phyloP scores from a whole-genome alignment of 2,797 vertebrate species.

The Otus scops region DNA sequence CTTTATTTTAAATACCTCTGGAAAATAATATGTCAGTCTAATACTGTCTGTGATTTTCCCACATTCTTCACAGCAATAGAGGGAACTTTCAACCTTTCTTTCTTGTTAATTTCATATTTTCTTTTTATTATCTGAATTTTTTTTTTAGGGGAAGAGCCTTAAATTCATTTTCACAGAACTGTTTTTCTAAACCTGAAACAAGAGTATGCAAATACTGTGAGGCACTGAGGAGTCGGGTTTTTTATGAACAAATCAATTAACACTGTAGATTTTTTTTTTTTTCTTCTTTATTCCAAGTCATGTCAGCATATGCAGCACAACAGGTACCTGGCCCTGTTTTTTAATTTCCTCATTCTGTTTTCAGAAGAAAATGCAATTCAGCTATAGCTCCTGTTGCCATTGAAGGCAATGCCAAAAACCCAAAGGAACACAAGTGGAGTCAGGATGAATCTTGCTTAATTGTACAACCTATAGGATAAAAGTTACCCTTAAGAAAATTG shows the following conservation, averaged over 20 bases:
- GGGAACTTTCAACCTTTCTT: background rate
- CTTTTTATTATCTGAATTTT: background rate
- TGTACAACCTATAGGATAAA: background rate
- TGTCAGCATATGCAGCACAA: background rate
- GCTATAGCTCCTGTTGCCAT: background rate
- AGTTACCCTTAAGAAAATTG: background rate
- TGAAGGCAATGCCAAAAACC: background rate
- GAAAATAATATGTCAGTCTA: background rate
- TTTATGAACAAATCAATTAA: background rate
- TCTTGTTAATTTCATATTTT: background rate
- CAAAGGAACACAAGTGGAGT: background rate
- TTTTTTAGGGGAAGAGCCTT: background rate
- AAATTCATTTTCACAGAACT: background rate
- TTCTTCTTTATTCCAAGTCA: background rate
- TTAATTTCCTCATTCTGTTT: background rate
- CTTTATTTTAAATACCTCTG: conserved; percentile 26
- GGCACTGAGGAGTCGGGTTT: background rate
- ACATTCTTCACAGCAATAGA: background rate
- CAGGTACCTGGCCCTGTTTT: background rate
- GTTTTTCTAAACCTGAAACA: background rate
- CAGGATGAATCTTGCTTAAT: background rate
- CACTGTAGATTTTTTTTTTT: background rate
- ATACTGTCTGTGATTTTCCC: conserved; percentile 4
- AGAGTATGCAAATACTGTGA: background rate
- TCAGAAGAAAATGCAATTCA: background rate